phyloP scores from a whole-genome alignment of 2,797 vertebrate species.

The Xyrichtys novacula region DNA sequence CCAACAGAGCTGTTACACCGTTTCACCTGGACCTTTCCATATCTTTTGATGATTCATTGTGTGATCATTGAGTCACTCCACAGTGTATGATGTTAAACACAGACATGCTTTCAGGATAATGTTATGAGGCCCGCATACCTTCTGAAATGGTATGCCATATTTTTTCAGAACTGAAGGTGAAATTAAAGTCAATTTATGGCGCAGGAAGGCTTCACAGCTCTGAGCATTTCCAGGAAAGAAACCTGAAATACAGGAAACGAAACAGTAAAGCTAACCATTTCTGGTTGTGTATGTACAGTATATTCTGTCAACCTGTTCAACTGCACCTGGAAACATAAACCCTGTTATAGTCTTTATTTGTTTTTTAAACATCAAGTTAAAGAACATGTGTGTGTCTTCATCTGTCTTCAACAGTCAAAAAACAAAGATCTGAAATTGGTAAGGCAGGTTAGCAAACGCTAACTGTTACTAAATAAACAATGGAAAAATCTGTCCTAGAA shows the following conservation, averaged over 20 bases:
- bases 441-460: too few species aligned
- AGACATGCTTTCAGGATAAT: not conserved
- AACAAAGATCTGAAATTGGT: too few species aligned
- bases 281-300: not conserved
- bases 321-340: not conserved
- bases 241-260: conserved; percentile 78
- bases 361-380: not conserved
- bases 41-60: not conserved
- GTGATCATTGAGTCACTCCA: not conserved
- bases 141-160: conserved; percentile 96
- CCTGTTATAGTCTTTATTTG: not conserved
- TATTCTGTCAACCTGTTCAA: not conserved
- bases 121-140: conserved; percentile 80
- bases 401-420: too few species aligned
- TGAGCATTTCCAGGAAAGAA: conserved; percentile 98
- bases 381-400: too few species aligned
- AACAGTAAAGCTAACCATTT: not conserved
- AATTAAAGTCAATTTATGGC: conserved; percentile 99
- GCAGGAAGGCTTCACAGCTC: conserved; percentile 96
- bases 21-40: not conserved
- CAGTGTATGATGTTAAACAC: not conserved
- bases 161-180: conserved; percentile 97
- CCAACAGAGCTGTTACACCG: accelerated
- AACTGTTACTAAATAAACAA: too few species aligned
- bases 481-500: too few species aligned